Evolutionary conservation across 2,888 invertebrate genomes (phyloP).

Genomic region (Tortricodes alternella): DNA sequence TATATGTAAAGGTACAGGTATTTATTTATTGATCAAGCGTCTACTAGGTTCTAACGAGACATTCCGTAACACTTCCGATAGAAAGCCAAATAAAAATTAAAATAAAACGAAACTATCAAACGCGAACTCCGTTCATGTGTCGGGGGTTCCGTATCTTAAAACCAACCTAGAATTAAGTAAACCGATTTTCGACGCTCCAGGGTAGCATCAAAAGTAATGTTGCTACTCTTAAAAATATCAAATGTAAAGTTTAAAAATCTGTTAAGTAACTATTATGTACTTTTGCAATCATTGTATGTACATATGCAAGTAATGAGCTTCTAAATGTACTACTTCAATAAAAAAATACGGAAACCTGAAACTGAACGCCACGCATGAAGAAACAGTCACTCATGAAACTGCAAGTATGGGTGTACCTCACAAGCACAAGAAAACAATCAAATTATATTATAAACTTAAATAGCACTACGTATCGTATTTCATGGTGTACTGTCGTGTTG

Average conservation of each 20-base stretch:
- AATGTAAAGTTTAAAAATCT: too few species aligned
- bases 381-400: conserved; percentile 56
- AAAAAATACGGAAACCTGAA: conserved; percentile 16
- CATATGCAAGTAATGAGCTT: not conserved
- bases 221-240: not conserved
- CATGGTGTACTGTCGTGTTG: not conserved
- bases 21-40: conserved; percentile 79
- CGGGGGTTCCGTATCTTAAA: conserved; percentile 19
- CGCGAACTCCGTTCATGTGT: conserved; percentile 31
- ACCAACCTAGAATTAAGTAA: not conserved
- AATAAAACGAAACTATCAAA: conserved; percentile 60
- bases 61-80: conserved; percentile 58
- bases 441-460: conserved; percentile 36
- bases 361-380: conserved; percentile 26
- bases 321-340: not conserved
- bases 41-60: conserved; percentile 74
- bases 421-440: conserved; percentile 42
- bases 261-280: not conserved
- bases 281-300: not conserved
- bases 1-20: conserved; percentile 72
- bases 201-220: too few species aligned
- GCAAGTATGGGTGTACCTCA: conserved; percentile 63
- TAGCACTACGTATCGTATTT: too few species aligned
- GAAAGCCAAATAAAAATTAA: conserved; percentile 58
- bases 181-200: too few species aligned